phyloP scores from a whole-genome alignment of 2,113 vertebrate genomes.

The Mesitornis unicolor region DNA sequence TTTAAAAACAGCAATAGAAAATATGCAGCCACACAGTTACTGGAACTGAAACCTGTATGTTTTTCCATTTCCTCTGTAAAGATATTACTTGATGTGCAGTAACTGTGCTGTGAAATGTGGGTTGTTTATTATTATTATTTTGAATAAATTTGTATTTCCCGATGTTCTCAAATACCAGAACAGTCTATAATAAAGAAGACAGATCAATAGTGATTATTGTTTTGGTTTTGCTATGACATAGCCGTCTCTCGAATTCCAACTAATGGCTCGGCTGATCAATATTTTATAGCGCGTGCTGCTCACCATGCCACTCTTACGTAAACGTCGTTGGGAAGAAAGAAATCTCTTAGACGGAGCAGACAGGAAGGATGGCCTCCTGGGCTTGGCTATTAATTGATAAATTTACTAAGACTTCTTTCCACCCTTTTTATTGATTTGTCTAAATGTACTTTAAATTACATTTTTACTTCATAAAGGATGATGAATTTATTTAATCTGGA shows the following conservation, averaged over 20 bases:
- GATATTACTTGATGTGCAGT: too few relatives aligned
- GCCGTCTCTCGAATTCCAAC: neutral
- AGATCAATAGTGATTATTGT: neutral
- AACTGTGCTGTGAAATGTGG: neutral
- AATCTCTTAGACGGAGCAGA: neutral
- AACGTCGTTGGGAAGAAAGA: neutral
- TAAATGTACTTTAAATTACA: neutral
- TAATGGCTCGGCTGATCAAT: neutral
- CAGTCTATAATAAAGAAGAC: neutral
- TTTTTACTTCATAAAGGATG: neutral
- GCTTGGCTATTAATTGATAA: neutral
- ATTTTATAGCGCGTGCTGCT: neutral
- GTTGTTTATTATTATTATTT: neutral
- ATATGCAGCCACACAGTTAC: accelerated
- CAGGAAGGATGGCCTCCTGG: neutral
- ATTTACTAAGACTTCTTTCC: neutral
- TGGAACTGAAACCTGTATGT: neutral
- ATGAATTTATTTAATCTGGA: neutral
- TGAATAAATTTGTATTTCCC: neutral
- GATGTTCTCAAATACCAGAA: neutral
- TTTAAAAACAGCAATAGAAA: neutral
- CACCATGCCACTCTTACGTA: neutral
- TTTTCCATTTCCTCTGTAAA: neutral
- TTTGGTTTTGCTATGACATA: neutral
- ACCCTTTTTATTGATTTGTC: neutral